Percentiles rank a stretch among this genome's conserved stretches.
Evolutionary conservation across 1,140 invertebrate genomes (phyloP).

Genomic region (Cotesia typhae): DNA sequence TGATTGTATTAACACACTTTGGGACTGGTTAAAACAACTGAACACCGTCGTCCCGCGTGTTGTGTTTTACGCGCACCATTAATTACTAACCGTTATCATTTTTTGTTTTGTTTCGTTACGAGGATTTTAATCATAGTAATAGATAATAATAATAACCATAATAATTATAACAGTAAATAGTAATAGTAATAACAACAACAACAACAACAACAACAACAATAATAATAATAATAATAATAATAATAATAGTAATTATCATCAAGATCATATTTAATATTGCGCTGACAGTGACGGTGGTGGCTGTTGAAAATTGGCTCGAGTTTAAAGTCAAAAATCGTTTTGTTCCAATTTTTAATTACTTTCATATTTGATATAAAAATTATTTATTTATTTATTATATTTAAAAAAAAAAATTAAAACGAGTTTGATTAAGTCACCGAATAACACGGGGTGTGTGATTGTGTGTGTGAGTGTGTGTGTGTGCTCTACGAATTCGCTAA

Average conservation of each 20-base stretch:
- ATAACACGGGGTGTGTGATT: not conserved
- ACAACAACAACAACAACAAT: too few species aligned
- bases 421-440: too few species aligned
- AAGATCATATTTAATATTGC: not conserved
- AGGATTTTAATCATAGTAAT: too few species aligned
- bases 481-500: not conserved
- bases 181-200: too few species aligned
- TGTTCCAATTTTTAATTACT: not conserved
- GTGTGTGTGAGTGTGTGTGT: conserved; percentile 25
- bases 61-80: conserved; percentile 11
- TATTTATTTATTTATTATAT: not conserved
- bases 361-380: not conserved
- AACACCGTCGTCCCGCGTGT: conserved; percentile 25
- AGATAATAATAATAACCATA: too few species aligned
- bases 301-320: not conserved
- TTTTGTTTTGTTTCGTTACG: not conserved
- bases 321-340: not conserved
- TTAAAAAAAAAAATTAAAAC: not conserved
- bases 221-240: too few species aligned
- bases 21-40: conserved; percentile 27
- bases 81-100: not conserved
- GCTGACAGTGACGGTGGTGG: not conserved
- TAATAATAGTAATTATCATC: too few species aligned
- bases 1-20: conserved; percentile 41
- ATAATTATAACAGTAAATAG: too few species aligned